Evolutionary conservation across 2,888 invertebrate genomes (phyloP).

Genomic region (Abrostola triplasia): DNA sequence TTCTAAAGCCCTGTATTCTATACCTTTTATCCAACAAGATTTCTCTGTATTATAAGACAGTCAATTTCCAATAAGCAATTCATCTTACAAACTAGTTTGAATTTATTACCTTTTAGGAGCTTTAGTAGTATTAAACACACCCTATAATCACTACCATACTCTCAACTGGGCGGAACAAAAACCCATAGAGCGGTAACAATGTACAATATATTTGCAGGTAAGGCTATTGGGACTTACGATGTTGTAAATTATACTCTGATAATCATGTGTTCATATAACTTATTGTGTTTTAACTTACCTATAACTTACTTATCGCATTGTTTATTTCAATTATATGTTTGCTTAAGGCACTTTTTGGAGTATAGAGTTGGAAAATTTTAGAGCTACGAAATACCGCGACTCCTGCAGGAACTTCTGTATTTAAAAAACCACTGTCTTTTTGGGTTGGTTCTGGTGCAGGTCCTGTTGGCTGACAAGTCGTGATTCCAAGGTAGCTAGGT

Average conservation of each 20-base stretch:
- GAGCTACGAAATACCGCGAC: not conserved
- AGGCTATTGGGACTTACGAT: slow-evolving; percentile 18
- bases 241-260: slow-evolving; percentile 36
- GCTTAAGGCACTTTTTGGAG: slow-evolving; percentile 23
- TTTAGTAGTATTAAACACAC: slow-evolving; percentile 50
- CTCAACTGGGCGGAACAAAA: slow-evolving; percentile 43
- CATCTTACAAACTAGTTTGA: slow-evolving; percentile 41
- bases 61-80: slow-evolving; percentile 42
- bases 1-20: not conserved
- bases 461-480: too few relatives aligned
- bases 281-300: slow-evolving; percentile 37
- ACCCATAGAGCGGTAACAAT: slow-evolving; percentile 43
- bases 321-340: slow-evolving; percentile 42
- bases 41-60: not conserved
- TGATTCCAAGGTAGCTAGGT: too few relatives aligned
- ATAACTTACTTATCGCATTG: slow-evolving; percentile 20
- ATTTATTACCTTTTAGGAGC: slow-evolving; percentile 50
- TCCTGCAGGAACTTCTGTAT: not conserved
- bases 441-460: too few relatives aligned
- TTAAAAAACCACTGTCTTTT: too few relatives aligned
- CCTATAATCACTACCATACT: slow-evolving; percentile 39
- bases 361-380: not conserved
- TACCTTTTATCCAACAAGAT: not conserved
- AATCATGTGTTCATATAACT: slow-evolving; percentile 40
- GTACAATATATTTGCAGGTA: slow-evolving; percentile 29